A percentile compares a stretch with the other conserved stretches of the same genome.
These are phyloP conservation scores for Rhinopithecus roxellana DNA, from an alignment of 2,113 vertebrate genomes.

Conservation along the genomic window DNA sequence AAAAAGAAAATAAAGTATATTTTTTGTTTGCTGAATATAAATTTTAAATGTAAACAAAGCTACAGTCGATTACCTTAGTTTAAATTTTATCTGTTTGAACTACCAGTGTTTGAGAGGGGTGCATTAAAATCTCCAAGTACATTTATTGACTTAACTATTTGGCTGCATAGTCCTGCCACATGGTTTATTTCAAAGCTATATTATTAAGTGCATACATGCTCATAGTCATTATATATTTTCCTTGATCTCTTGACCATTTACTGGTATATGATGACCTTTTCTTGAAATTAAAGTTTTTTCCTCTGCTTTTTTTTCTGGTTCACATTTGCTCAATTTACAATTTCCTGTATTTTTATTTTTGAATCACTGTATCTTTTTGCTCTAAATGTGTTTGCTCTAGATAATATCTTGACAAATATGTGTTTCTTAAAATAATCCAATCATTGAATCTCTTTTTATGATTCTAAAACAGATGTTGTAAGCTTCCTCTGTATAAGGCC, in stretches of 20 bases:
- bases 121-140: neutral
- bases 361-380: neutral
- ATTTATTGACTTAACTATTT: neutral
- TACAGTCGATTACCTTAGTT: neutral
- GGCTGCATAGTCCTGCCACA: neutral
- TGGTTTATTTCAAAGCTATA: neutral
- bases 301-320: neutral
- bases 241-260: neutral
- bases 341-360: constrained; percentile 2
- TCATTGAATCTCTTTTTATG: neutral
- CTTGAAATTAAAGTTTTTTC: neutral
- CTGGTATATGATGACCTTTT: neutral
- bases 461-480: constrained; percentile 1
- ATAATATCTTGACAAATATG: neutral
- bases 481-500: neutral
- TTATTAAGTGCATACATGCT: neutral
- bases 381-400: neutral
- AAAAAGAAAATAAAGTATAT: neutral
- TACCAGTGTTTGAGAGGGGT: neutral
- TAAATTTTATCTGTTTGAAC: neutral
- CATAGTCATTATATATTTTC: neutral
- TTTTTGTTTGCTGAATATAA: neutral
- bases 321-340: neutral
- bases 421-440: neutral
- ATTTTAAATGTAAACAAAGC: neutral